Conservation (phyloP, 2,888 invertebrate species). For the Candidula unifasciata region DNA sequence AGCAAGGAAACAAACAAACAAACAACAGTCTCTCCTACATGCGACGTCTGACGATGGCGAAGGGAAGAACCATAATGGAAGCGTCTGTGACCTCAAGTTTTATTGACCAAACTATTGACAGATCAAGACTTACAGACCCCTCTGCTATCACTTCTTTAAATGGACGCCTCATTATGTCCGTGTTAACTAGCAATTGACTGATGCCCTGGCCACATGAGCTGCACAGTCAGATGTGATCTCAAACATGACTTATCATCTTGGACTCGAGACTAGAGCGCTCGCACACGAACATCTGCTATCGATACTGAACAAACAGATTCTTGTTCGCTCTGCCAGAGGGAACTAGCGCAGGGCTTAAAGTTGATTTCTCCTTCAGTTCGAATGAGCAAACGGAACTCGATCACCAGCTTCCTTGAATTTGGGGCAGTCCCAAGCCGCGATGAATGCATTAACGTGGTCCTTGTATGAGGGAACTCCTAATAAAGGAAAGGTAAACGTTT, state of each 20-base stretch:
- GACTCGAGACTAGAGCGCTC: not conserved
- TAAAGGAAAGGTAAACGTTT: too few species aligned
- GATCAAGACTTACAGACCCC: slow-evolving; percentile 11
- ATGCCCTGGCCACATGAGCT: slow-evolving; percentile 16
- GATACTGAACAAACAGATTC: slow-evolving; percentile 41
- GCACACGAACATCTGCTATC: slow-evolving; percentile 45
- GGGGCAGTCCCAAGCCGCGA: not conserved
- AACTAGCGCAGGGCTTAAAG: not conserved
- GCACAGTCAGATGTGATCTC: slow-evolving; percentile 18
- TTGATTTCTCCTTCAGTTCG: slow-evolving; percentile 16
- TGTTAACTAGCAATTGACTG: slow-evolving; percentile 31
- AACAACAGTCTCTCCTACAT: too few species aligned
- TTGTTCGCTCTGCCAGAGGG: slow-evolving; percentile 4
- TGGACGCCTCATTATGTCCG: slow-evolving; percentile 23
- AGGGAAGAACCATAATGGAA: too few species aligned
- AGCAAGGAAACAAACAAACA: too few species aligned
- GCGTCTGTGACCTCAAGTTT: not conserved
- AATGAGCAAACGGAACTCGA: slow-evolving; percentile 13
- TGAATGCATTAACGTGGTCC: not conserved
- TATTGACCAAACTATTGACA: not conserved
- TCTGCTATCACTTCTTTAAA: slow-evolving; percentile 21
- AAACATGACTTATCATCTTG: slow-evolving; percentile 41
- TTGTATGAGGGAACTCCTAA: too few species aligned
- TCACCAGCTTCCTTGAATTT: slow-evolving; percentile 2
- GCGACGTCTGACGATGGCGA: too few species aligned